Base-by-base conservation (phyloP, 2,113 vertebrate species). In the Ibidorhyncha struthersii region DNA sequence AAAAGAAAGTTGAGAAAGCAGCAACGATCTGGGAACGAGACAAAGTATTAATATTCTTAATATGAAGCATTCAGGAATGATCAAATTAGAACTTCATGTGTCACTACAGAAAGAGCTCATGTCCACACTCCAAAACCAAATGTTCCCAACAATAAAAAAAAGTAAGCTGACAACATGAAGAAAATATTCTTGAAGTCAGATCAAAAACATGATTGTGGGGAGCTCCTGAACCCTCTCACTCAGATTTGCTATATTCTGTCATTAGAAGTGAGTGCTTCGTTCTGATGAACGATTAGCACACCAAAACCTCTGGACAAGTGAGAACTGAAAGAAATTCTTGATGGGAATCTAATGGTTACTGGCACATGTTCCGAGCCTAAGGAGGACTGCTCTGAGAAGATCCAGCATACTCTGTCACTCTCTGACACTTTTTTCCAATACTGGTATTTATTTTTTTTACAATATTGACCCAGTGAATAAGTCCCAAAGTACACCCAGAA, bases 251-350 rank as follows among this genome's bases (percentile, higher is more conserved):
- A 36, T 78, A 90, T 95, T 96, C 93, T 97, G 93, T 97, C 97
- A 95, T 95, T 95, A 97, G 93, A 97, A 96, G 70, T 19, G 65
- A 97, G 91, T 72, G 87, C 69, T 98, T 98, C 94, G 94, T 97
- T 97, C 96, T 96, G 96, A 96, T 93, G 92, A 98, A 94, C 27
- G 32, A 56, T 83, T 82, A 96, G 93, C 72, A 79, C 71, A 97
- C 38, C 50, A 90, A 47, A 96, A 97, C 69, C 96, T 96, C 96
- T 91, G 86, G 93, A 96, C 69, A 94, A 93, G 93, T 84, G 65
- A 92, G 86, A 96, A 97, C 50, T 83, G 78, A 97, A 96, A 96
- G 32, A 83, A 96, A 89, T 86, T 59, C 5, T 69, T 89, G 34
- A 34, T 61, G 80, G n/a, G 8, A 96, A 62, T 91, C 83, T 98